Percentiles rank a stretch among this genome's conserved stretches.
Conservation (phyloP, 2,888 invertebrate species). For the Hirudinaria manillensis region DNA sequence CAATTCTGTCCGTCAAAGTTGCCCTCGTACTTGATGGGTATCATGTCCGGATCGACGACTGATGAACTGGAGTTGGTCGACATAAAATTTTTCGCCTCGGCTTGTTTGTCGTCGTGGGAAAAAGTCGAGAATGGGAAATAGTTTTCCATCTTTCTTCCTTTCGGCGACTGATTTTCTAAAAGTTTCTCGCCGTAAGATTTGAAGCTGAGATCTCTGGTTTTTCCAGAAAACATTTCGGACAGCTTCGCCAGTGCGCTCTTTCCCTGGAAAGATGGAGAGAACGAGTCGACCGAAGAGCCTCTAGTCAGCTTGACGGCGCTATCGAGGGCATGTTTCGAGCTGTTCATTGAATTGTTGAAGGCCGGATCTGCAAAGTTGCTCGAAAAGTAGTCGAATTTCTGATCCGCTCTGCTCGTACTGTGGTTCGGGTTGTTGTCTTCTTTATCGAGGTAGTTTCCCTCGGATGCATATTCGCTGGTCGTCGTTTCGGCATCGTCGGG, state of each 20-base stretch:
- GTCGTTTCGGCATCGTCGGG: slow-evolving; percentile 8
- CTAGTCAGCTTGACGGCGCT: not conserved
- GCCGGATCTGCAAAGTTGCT: not conserved
- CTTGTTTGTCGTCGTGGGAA: slow-evolving; percentile 10
- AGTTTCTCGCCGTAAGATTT: slow-evolving; percentile 2
- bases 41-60: slow-evolving; percentile 20
- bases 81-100: not conserved
- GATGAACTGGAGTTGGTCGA: not conserved
- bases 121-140: not conserved
- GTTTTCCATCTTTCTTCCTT: not conserved
- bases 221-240: slow-evolving; percentile 24
- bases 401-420: not conserved
- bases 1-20: slow-evolving; percentile 27
- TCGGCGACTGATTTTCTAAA: not conserved
- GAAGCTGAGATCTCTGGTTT: not conserved
- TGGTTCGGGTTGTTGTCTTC: not conserved
- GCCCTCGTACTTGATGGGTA: slow-evolving; percentile 23
- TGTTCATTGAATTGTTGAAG: not conserved
- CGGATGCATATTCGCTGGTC: slow-evolving; percentile 6
- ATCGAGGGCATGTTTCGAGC: slow-evolving; percentile 15
- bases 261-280: slow-evolving; percentile 3
- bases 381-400: not conserved
- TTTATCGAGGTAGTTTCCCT: not conserved
- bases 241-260: slow-evolving; percentile 24
- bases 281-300: slow-evolving; percentile 4